Evolutionary conservation across 2,113 vertebrate genomes (phyloP).

Genomic region (Oncorhynchus kisutch): DNA sequence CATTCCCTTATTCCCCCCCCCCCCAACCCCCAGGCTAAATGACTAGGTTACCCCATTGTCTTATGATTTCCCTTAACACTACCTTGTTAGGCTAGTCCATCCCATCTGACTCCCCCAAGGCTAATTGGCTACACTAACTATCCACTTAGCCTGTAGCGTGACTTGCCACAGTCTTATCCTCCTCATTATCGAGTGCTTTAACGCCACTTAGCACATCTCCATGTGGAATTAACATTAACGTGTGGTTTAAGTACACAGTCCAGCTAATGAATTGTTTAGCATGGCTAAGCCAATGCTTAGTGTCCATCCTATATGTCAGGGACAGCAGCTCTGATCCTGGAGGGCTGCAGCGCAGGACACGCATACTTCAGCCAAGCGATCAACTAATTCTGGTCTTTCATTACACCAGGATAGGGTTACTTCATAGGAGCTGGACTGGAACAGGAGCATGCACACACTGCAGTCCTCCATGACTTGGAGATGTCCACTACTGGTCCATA

Average conservation of each 20-base stretch:
- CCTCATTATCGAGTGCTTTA: conserved; percentile 41
- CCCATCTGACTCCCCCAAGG: conserved; percentile 12
- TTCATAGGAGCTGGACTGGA: too few relatives aligned
- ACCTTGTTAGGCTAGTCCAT: not conserved
- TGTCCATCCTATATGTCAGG: not conserved
- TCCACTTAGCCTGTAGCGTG: conserved; percentile 41
- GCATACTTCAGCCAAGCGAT: too few relatives aligned
- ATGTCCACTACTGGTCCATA: not conserved
- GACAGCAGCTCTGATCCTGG: not conserved
- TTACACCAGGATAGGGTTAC: too few relatives aligned
- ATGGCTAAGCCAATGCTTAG: not conserved
- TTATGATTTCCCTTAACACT: too few relatives aligned
- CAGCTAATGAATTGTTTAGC: conserved; percentile 20
- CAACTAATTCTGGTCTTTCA: too few relatives aligned
- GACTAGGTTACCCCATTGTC: not conserved
- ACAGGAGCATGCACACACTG: too few relatives aligned
- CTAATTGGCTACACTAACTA: conserved; percentile 25
- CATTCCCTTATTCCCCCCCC: conserved; percentile 26
- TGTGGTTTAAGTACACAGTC: not conserved
- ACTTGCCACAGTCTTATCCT: conserved; percentile 51
- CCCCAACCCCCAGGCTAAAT: conserved; percentile 1
- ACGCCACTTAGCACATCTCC: conserved; percentile 48
- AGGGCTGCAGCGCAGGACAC: not conserved
- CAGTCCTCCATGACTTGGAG: too few relatives aligned
- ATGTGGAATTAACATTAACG: conserved; percentile 38